phyloP scores from a whole-genome alignment of 2,797 vertebrate species.

The Hippoglossus hippoglossus region DNA sequence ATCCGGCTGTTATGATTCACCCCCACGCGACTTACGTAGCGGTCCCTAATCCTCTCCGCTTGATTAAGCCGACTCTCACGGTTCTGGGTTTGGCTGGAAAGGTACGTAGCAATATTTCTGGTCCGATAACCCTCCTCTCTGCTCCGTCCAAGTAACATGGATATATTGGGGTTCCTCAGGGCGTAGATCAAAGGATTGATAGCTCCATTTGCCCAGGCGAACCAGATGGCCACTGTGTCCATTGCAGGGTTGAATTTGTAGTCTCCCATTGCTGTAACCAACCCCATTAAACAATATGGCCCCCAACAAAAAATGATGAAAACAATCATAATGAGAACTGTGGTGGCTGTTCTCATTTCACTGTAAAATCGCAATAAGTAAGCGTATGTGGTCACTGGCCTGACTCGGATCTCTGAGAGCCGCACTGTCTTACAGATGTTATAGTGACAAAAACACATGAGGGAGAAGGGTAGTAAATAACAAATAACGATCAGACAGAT shows the following conservation, averaged over 20 bases:
- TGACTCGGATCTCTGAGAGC: conserved; percentile 89
- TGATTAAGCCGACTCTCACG: conserved; percentile 66
- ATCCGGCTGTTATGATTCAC: conserved; percentile 74
- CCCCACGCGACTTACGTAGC: conserved; percentile 77
- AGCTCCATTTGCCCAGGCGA: conserved; percentile 96
- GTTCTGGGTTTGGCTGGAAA: conserved; percentile 81
- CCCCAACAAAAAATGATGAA: conserved; percentile 95
- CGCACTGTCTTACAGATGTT: conserved; percentile 93
- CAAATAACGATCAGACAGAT: conserved; percentile 88
- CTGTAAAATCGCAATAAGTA: conserved; percentile 91
- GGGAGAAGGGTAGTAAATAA: conserved; percentile 91
- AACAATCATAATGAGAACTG: conserved; percentile 94
- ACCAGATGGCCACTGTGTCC: conserved; percentile 90
- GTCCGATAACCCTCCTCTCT: conserved; percentile 95
- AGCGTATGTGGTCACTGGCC: conserved; percentile 90
- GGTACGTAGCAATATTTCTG: conserved; percentile 86
- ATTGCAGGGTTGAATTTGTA: conserved; percentile 88
- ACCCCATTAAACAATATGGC: conserved; percentile 92
- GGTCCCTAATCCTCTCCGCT: conserved; percentile 75
- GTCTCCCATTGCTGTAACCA: conserved; percentile 85
- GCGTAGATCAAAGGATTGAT: conserved; percentile 96
- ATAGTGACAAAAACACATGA: conserved; percentile 98
- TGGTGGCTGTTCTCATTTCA: conserved; percentile 95
- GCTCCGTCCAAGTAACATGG: conserved; percentile 88
- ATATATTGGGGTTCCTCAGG: conserved; percentile 93